A percentile compares a stretch with the other conserved stretches of the same genome.
These are phyloP conservation scores for Anser brachyrhynchus DNA, from an alignment of 2,113 vertebrate species.

Conservation along the genomic window DNA sequence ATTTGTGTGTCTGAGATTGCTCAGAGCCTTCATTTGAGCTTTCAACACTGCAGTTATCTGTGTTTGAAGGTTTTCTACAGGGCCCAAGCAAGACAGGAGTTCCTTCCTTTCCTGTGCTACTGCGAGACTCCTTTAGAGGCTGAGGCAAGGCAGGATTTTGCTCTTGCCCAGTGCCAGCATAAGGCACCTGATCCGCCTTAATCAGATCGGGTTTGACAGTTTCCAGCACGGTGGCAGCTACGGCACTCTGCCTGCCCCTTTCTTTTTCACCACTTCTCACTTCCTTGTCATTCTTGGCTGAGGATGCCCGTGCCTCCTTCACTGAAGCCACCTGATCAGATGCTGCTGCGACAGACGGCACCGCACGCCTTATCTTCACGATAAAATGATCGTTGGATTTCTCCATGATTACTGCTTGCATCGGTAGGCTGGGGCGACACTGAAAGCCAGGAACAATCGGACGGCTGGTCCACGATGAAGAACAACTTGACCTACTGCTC, in stretches of 20 bases:
- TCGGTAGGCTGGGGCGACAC: constrained; percentile 88
- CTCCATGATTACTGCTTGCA: constrained; percentile 97
- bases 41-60: neutral
- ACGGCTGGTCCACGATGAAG: constrained; percentile 70
- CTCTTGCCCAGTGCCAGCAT: neutral
- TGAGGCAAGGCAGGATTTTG: constrained; percentile 59
- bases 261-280: constrained; percentile 30
- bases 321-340: constrained; percentile 25
- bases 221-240: constrained; percentile 7
- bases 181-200: neutral
- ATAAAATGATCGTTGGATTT: constrained; percentile 96
- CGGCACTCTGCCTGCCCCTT: neutral
- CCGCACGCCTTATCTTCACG: constrained; percentile 88
- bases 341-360: constrained; percentile 53
- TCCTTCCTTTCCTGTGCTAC: neutral
- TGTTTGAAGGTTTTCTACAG: constrained; percentile 43
- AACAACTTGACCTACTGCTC: constrained; percentile 84
- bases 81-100: constrained; percentile 1
- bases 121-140: constrained; percentile 31
- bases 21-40: constrained; percentile 39
- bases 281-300: constrained; percentile 27
- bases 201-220: neutral
- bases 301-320: constrained; percentile 25
- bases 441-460: constrained; percentile 77
- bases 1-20: constrained; percentile 28